Conservation (phyloP, 2,888 invertebrate species). For the Elmis aenea region DNA sequence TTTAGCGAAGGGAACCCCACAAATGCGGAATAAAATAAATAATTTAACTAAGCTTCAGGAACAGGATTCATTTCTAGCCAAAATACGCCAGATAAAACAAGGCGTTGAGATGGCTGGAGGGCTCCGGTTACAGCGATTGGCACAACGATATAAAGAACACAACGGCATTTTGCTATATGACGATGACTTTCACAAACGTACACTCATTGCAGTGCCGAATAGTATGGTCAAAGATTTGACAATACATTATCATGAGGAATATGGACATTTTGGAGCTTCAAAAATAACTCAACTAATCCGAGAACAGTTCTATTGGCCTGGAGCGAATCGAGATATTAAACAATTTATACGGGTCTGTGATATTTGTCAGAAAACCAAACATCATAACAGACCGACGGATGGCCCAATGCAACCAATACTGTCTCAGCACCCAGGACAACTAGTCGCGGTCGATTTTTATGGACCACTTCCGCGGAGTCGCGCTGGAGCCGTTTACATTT, state of each 20-base stretch:
- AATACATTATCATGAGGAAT: too few relatives aligned
- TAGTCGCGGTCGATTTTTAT: conserved; percentile 20
- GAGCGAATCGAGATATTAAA: too few relatives aligned
- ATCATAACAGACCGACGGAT: too few relatives aligned
- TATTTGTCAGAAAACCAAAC: too few relatives aligned
- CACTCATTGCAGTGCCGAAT: neutral
- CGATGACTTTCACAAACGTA: neutral
- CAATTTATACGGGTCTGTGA: too few relatives aligned
- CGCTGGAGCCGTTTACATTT: conserved; percentile 20
- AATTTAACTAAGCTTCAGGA: neutral
- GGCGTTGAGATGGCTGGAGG: neutral
- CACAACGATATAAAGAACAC: too few relatives aligned
- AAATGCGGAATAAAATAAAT: neutral
- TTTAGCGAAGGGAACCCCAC: neutral
- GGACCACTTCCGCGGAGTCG: conserved; percentile 21
- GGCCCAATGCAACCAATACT: conserved; percentile 14
- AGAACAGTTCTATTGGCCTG: too few relatives aligned
- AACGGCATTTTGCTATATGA: neutral
- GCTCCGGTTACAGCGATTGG: too few relatives aligned
- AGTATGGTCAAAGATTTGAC: too few relatives aligned
- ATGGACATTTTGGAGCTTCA: conserved; percentile 6
- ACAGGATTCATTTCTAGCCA: neutral
- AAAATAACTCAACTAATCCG: too few relatives aligned
- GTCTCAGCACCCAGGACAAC: conserved; percentile 12
- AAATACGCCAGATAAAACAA: neutral